Conservation (phyloP, 2,888 invertebrate genomes). For the Athripsodes cinereus region DNA sequence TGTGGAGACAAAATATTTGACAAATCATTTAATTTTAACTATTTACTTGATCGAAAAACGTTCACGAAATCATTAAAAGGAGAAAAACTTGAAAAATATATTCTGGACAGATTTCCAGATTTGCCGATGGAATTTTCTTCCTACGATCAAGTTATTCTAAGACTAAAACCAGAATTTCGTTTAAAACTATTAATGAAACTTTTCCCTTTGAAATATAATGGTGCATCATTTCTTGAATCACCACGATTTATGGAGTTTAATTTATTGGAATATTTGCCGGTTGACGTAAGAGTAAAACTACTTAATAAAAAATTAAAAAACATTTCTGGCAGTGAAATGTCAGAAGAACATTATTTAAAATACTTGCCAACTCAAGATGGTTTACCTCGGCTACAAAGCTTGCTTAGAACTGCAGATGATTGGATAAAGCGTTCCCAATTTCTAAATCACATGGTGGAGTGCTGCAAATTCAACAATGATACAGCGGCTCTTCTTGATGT, state of each 20-base stretch:
- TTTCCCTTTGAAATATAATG: constrained; percentile 16
- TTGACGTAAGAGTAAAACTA: constrained; percentile 12
- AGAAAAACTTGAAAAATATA: constrained; percentile 12
- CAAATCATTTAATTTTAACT: neutral
- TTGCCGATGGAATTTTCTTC: constrained; percentile 9
- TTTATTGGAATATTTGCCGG: constrained; percentile 5
- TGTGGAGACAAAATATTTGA: neutral
- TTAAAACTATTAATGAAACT: constrained; percentile 14
- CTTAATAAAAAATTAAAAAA: constrained; percentile 13
- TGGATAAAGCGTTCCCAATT: constrained; percentile 24
- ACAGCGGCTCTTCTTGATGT: constrained; percentile 29
- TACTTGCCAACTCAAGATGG: constrained; percentile 12
- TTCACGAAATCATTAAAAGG: constrained; percentile 16
- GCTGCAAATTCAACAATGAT: constrained; percentile 34
- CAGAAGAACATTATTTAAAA: constrained; percentile 21
- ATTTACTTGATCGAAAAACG: constrained; percentile 3
- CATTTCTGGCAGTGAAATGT: no score
- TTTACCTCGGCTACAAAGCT: constrained; percentile 13
- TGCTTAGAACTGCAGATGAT: constrained; percentile 16
- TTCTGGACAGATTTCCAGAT: constrained; percentile 4
- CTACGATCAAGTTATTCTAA: no score
- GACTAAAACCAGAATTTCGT: constrained; percentile 6
- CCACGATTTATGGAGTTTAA: constrained; percentile 5
- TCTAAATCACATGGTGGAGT: constrained; percentile 31
- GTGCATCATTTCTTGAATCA: constrained; percentile 10